phyloP scores from a whole-genome alignment of 2,113 vertebrate genomes.

The Nothocercus nigrocapillus region DNA sequence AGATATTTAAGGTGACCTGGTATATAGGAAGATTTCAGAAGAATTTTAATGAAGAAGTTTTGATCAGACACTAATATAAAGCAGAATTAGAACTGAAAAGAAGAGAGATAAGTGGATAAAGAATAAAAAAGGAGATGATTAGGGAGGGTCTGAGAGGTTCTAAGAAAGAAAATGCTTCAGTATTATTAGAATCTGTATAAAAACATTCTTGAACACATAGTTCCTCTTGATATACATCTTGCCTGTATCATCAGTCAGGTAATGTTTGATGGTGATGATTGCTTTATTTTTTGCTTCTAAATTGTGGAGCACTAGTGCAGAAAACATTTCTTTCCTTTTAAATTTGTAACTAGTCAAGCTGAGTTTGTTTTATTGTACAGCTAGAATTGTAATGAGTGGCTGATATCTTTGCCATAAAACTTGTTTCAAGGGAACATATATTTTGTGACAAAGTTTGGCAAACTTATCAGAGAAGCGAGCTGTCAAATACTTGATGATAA shows the following conservation, averaged over 20 bases:
- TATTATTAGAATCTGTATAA: not conserved
- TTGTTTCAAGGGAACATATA: not conserved
- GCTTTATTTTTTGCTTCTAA: not conserved
- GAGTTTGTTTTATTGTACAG: not conserved
- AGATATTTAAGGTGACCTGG: not conserved
- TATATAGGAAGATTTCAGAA: not conserved
- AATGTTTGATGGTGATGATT: not conserved
- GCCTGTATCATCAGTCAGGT: not conserved
- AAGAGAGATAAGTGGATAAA: not conserved
- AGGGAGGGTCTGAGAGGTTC: not conserved
- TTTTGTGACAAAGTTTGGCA: not conserved
- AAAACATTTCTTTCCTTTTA: not conserved
- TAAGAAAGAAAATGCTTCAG: not conserved
- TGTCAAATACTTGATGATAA: not conserved
- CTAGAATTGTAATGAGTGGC: not conserved
- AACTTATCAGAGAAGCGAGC: not conserved
- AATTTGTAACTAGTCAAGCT: not conserved
- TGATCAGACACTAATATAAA: not conserved
- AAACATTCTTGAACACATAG: fast-evolving
- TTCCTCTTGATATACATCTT: not conserved
- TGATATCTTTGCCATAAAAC: not conserved
- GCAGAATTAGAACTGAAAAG: not conserved
- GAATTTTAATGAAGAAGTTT: not conserved
- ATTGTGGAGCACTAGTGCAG: not conserved
- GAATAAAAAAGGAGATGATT: not conserved